phyloP scores from a whole-genome alignment of 2,797 vertebrate genomes.

The Argyrosomus regius region DNA sequence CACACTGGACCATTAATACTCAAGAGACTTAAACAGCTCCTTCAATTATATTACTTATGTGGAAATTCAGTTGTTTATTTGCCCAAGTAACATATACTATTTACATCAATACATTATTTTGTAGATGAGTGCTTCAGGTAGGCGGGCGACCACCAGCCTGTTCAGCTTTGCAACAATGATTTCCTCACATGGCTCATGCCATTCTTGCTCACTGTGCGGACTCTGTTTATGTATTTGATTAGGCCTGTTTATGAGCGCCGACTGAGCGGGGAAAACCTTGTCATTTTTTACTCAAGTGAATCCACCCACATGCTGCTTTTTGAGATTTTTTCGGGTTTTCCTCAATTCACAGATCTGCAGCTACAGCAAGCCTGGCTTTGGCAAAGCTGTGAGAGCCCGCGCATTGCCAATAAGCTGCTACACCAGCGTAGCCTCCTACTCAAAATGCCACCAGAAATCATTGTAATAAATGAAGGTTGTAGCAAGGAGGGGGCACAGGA shows the following conservation, averaged over 20 bases:
- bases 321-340: constrained; percentile 63
- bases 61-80: constrained; percentile 7
- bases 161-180: constrained; percentile 22
- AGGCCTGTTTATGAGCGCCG: constrained; percentile 58
- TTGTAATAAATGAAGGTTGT: constrained; percentile 54
- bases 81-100: background rate
- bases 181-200: background rate
- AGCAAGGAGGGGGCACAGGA: constrained; percentile 24
- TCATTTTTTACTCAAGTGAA: constrained; percentile 70
- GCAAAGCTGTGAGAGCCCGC: constrained; percentile 58
- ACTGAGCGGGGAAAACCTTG: constrained; percentile 71
- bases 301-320: constrained; percentile 73
- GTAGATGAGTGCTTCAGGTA: constrained; percentile 18
- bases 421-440: constrained; percentile 61
- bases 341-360: constrained; percentile 66
- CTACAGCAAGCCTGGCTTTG: constrained; percentile 60
- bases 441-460: constrained; percentile 59
- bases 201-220: constrained; percentile 28
- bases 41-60: background rate
- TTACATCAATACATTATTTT: background rate
- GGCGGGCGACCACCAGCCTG: background rate
- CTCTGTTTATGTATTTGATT: constrained; percentile 61
- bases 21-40: background rate
- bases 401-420: constrained; percentile 64
- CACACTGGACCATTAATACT: background rate